Evolutionary conservation across 2,888 invertebrate genomes (phyloP), one percentile per base, ranked within the genome.

Genomic region (Dromius quadrimaculatus): DNA sequence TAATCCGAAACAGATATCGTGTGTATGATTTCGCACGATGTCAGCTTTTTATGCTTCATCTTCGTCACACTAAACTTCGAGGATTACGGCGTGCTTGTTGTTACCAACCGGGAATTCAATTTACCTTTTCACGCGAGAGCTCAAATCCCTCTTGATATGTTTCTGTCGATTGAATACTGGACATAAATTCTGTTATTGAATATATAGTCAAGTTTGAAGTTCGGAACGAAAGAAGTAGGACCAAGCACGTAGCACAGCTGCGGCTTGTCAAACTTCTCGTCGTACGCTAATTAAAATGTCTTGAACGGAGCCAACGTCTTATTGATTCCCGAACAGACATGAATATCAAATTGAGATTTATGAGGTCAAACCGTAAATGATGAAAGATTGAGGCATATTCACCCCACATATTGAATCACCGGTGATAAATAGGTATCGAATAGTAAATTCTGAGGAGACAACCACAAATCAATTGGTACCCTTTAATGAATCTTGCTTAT

Each of bases 231-330:
- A 15, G 41, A 41, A 15, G 41, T 6, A 15, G 13, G 41, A 15
- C 8, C 3, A 8, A 28, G 15, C 41, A 41, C 11, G 28, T 13
- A 41, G 13, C 66, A 41, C 66, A 66, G 66, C 41, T 66, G 66
- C 34, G 47, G 13, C 22, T 11, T 23, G n/a, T 41, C 23, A 41
- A 36, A 69, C 72, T 72, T 73, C 73, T 73, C 75, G 73, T 74
- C 74, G 73, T 74, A 73, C 75, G 76, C 80, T 81, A 82, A 82
- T 82, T 81, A 82, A 82, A 82, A 81, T 79, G 81, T 82, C 81
- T 79, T 45, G 73, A 78, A 66, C 78, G 76, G 78, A 23, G 32
- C 43, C 15, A 59, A 23, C 36, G 15, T 2, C 2, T 17, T 59
- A 68, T 68, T 68, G 68, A 68, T 68, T 68, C 34, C 32, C 34